Percentiles rank a stretch among this genome's conserved stretches.
Evolutionary conservation across 2,797 vertebrate species (phyloP).

Genomic region (Allobates femoralis): DNA sequence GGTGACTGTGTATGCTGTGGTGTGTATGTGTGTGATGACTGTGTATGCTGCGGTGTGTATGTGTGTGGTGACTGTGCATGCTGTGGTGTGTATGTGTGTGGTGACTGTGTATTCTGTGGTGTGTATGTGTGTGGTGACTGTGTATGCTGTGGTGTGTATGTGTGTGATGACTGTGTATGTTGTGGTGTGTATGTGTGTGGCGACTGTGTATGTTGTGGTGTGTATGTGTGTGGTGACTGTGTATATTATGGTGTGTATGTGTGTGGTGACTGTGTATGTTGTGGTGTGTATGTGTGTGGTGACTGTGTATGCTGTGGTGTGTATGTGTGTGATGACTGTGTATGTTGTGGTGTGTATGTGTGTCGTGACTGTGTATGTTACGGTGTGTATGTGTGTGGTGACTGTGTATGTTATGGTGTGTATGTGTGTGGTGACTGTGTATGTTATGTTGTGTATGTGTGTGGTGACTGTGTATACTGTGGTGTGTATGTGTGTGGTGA

Average conservation of each 20-base stretch:
- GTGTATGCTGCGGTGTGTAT: too few species aligned
- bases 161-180: too few species aligned
- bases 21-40: too few species aligned
- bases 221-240: background rate
- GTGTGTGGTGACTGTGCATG: background rate
- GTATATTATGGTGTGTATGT: background rate
- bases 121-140: too few species aligned
- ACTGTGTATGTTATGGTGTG: background rate
- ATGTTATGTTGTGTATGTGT: background rate
- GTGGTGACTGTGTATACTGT: too few species aligned
- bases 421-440: too few species aligned
- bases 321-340: too few species aligned
- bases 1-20: too few species aligned
- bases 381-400: background rate
- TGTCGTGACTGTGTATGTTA: slow-evolving; percentile 27
- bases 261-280: too few species aligned
- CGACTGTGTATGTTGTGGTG: background rate
- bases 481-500: too few species aligned
- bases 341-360: too few species aligned
- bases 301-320: too few species aligned
- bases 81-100: background rate
- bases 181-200: slow-evolving; percentile 29
- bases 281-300: background rate
- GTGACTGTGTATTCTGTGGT: background rate
- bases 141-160: background rate